Percentiles rank a stretch among this genome's conserved stretches.
These are phyloP conservation scores for Coturnix japonica DNA, from an alignment of 2,113 vertebrate genomes.

Conservation along the genomic window DNA sequence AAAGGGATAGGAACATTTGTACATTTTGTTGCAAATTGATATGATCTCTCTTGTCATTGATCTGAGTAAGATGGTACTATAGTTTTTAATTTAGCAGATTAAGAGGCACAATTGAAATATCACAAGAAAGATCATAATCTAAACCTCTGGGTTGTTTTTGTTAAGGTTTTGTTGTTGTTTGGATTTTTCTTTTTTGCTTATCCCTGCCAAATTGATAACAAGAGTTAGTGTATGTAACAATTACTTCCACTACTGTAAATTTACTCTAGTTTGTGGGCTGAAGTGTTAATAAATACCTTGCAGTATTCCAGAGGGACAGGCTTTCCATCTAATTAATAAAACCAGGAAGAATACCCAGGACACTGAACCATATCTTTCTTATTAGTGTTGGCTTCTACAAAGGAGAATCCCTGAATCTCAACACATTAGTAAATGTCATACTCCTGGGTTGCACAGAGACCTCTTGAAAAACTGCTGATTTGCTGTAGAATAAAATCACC, in stretches of 20 bases:
- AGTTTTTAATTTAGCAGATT: constrained; percentile 86
- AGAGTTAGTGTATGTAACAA: constrained; percentile 75
- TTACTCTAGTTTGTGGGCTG: constrained; percentile 77
- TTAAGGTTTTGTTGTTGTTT: constrained; percentile 39
- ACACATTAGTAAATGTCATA: constrained; percentile 77
- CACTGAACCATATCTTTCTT: constrained; percentile 79
- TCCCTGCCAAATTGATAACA: constrained; percentile 78
- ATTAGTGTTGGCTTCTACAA: constrained; percentile 73
- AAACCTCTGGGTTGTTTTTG: constrained; percentile 55
- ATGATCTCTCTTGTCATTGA: constrained; percentile 79
- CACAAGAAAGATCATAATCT: constrained; percentile 82
- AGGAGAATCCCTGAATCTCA: constrained; percentile 75
- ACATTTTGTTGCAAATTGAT: constrained; percentile 79
- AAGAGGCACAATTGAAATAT: constrained; percentile 86
- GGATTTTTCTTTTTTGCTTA: constrained; percentile 57
- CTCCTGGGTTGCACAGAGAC: constrained; percentile 63
- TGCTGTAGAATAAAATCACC: constrained; percentile 63
- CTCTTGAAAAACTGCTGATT: constrained; percentile 74
- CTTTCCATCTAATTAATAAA: constrained; percentile 84
- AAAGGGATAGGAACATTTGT: constrained; percentile 66
- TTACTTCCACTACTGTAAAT: constrained; percentile 78
- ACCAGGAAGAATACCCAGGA: constrained; percentile 78
- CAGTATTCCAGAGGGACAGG: constrained; percentile 76
- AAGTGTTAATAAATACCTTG: constrained; percentile 83
- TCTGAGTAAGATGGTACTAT: constrained; percentile 75